A percentile compares a stretch with the other conserved stretches of the same genome.
These are phyloP conservation scores for Crossaster papposus DNA, from an alignment of 53 echinoderm and acorn worm genomes.

Conservation along the genomic window DNA sequence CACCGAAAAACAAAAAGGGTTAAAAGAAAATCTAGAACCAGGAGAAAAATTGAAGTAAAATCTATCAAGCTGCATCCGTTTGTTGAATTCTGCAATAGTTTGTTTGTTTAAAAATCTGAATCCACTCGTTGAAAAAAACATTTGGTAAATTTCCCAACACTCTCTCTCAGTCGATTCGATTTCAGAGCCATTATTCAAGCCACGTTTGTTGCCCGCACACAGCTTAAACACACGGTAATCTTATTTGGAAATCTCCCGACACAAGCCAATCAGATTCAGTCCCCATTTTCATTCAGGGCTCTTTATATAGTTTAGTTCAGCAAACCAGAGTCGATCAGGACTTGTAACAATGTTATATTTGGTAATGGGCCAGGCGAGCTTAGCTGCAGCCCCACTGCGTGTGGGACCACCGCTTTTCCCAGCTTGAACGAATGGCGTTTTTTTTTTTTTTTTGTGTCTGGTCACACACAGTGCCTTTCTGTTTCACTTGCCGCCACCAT, in stretches of 20 bases:
- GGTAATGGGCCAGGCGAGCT: constrained; percentile 54
- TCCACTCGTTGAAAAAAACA: no score
- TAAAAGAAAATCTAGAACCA: no score
- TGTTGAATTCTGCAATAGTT: no score
- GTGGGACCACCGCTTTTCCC: constrained; percentile 52
- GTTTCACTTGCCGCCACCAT: constrained; percentile 61
- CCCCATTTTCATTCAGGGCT: constrained; percentile 17
- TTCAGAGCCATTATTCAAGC: background rate
- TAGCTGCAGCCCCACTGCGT: constrained; percentile 22
- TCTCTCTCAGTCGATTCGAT: no score
- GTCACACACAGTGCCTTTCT: constrained; percentile 49
- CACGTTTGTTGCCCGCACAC: background rate
- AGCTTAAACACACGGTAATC: background rate
- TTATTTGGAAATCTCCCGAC: constrained; percentile 1
- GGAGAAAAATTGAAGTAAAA: no score
- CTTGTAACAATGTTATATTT: constrained; percentile 60
- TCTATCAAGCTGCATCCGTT: no score
- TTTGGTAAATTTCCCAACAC: no score
- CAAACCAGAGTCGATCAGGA: background rate
- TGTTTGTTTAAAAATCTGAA: no score
- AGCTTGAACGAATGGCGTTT: constrained; percentile 46
- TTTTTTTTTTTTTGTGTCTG: no score
- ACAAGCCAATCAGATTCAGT: background rate
- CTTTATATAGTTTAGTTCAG: background rate
- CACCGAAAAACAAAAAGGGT: no score